Conservation (phyloP, 2,797 vertebrate genomes). For the Microchirus variegatus region DNA sequence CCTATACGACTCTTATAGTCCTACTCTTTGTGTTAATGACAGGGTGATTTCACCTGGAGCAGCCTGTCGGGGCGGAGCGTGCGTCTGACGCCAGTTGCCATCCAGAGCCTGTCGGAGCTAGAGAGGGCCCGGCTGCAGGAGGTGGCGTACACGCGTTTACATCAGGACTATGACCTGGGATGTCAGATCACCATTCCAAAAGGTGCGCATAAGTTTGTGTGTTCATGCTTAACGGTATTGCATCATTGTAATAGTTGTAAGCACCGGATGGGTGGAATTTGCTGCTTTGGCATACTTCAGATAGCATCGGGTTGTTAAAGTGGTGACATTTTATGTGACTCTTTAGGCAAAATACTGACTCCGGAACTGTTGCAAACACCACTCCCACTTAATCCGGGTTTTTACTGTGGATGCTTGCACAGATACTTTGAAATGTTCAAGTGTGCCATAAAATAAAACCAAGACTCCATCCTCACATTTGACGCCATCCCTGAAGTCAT, state of each 20-base stretch:
- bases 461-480: neutral
- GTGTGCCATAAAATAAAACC: conserved; percentile 34
- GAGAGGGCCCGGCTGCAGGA: conserved; percentile 92
- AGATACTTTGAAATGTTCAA: conserved; percentile 22
- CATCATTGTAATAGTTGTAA: neutral
- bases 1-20: neutral
- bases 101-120: conserved; percentile 94
- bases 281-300: conserved; percentile 4
- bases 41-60: conserved; percentile 98
- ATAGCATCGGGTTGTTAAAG: conserved; percentile 14
- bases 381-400: conserved; percentile 1
- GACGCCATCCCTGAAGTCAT: conserved; percentile 52
- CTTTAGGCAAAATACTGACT: conserved; percentile 11
- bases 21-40: neutral
- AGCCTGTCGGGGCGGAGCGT: conserved; percentile 94
- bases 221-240: neutral
- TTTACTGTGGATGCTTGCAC: conserved; percentile 13
- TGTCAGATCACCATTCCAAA: conserved; percentile 97
- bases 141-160: conserved; percentile 92
- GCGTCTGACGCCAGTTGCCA: conserved; percentile 88
- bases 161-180: conserved; percentile 93
- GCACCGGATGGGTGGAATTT: conserved; percentile 21
- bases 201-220: conserved; percentile 78
- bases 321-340: conserved; percentile 22
- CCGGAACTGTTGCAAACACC: conserved; percentile 2